These are phyloP conservation scores for Petaurus breviceps DNA, from an alignment of 2,113 vertebrate genomes.

Conservation along the genomic window DNA sequence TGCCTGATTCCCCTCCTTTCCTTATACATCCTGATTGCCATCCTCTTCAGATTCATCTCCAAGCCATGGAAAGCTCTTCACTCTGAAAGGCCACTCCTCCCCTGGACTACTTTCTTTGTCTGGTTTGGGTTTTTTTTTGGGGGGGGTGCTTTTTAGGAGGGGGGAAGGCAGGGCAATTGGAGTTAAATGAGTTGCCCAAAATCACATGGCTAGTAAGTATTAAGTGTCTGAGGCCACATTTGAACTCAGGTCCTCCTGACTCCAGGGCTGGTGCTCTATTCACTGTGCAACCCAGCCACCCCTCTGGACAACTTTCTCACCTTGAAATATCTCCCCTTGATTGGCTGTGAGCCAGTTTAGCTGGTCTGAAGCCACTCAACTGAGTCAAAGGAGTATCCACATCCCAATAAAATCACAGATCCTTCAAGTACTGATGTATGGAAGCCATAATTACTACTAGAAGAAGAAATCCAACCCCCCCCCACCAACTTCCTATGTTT, in stretches of 20 bases:
- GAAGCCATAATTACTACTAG: background rate
- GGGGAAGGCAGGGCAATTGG: no score
- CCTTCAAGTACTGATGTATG: background rate
- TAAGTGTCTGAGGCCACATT: no score
- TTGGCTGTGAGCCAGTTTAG: background rate
- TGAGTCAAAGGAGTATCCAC: background rate
- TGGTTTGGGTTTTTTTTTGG: no score
- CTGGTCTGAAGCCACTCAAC: background rate
- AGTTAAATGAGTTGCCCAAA: no score
- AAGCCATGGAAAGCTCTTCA: background rate
- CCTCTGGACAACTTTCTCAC: background rate
- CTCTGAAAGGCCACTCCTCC: background rate
- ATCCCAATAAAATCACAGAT: background rate
- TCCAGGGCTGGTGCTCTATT: no score
- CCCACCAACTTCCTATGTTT: background rate
- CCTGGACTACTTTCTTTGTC: no score
- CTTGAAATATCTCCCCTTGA: background rate
- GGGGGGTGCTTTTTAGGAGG: no score
- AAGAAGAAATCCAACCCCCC: background rate
- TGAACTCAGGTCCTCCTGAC: no score
- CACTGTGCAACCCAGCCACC: no score
- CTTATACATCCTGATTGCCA: background rate
- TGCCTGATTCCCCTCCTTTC: background rate
- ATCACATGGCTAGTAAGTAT: no score
- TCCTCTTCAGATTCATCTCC: background rate